Evolutionary conservation across 1,140 invertebrate species (phyloP), one percentile per base, ranked within the genome.

Genomic region (Hyles vespertilio): DNA sequence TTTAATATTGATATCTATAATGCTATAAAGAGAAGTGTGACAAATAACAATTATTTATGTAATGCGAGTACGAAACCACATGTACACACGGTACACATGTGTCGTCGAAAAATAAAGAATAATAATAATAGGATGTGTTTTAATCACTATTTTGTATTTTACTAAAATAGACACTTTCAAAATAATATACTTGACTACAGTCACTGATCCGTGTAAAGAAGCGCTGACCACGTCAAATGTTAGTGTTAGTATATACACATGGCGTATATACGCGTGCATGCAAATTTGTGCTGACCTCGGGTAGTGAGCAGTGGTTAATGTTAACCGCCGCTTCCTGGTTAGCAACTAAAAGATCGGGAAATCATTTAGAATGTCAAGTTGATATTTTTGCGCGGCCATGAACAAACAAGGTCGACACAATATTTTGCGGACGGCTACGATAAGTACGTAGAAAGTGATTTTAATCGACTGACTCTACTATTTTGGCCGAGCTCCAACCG

Each of bases 351-450:
- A 81, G 75, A 84, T 84, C 81, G 79, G 79, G 75, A 82, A 85
- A 82, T 79, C 76, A 74, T 79, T 81, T 86, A 80, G 79, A 84
- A 86, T 86, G 81, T 86, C 78, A 88, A 76, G 74, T 83, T 84
- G 82, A 85, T 88, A 88, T 88, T 87, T 88, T 88, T 84, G 82
- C 84, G 70, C 74, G 81, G 69, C 85, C 81, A 70, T 84, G 83
- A 84, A 81, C 69, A 72, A 64, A 79, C 81, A 87, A 88, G 84
- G 85, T 79, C 78, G 70, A 43, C 56, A 56, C 68, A 72, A 76
- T 79, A 76, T 80, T 83, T 83, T 79, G 77, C 74, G 65, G 65
- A 65, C 69, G 68, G 72, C 65, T 61, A 69, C 72, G 72, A 80
- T 81, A 80, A 79, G 65, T 67, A 72, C 59, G 79, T 82, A 81